Evolutionary conservation across 2,797 vertebrate species (phyloP).

Genomic region (Catharus ustulatus): DNA sequence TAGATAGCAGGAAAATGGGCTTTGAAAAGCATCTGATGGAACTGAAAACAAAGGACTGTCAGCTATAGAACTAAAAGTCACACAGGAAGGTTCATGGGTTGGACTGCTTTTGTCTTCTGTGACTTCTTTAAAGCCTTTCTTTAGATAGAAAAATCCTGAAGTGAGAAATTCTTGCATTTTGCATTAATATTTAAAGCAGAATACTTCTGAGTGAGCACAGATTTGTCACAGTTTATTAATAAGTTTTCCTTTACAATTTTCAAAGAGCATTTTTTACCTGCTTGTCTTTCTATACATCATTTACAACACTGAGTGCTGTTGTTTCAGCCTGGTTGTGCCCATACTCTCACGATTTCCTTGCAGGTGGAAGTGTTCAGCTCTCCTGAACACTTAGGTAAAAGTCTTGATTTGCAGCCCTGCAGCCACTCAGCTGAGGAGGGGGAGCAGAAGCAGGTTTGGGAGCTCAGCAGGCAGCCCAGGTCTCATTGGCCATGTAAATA

Average conservation of each 20-base stretch:
- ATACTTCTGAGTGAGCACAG: background rate
- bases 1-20: background rate
- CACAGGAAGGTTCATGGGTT: background rate
- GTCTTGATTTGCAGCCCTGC: background rate
- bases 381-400: background rate
- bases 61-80: background rate
- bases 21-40: background rate
- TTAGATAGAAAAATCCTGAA: background rate
- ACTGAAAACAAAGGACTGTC: background rate
- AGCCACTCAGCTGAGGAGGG: background rate
- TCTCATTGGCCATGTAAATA: background rate
- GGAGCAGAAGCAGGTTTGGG: background rate
- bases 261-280: background rate
- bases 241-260: background rate
- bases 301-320: background rate
- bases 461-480: background rate
- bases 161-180: background rate
- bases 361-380: background rate
- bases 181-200: constrained; percentile 12
- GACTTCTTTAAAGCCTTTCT: background rate
- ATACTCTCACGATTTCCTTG: background rate
- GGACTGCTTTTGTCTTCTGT: background rate
- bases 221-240: constrained; percentile 19
- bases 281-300: background rate
- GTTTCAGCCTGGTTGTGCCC: background rate